These are phyloP conservation scores for Drosophila nr. perissopoda DNA, from an alignment of 2,888 invertebrate species.

Conservation along the genomic window DNA sequence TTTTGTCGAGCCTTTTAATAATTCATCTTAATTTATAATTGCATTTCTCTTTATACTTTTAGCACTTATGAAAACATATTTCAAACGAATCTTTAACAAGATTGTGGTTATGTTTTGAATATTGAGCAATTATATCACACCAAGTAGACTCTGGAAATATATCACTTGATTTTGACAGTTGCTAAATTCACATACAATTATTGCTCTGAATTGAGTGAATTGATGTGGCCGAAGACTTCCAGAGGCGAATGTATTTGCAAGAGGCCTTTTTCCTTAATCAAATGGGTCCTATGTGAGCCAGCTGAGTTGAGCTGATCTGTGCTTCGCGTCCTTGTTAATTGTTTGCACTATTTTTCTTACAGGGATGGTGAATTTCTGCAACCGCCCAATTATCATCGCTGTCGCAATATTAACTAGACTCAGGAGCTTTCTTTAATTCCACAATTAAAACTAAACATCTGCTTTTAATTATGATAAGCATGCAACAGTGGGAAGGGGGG, in stretches of 20 bases:
- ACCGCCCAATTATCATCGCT: not conserved
- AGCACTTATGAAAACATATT: no score
- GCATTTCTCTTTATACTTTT: not conserved
- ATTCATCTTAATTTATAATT: not conserved
- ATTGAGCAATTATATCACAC: not conserved
- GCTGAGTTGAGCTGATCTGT: no score
- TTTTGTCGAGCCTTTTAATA: not conserved
- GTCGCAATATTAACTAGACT: constrained; percentile 23
- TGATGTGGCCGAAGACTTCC: constrained; percentile 15
- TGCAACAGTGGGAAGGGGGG: constrained; percentile 12
- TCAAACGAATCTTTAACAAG: no score
- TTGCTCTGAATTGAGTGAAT: not conserved
- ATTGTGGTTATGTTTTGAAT: not conserved
- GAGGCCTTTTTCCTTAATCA: constrained; percentile 16
- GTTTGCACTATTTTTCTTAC: not conserved
- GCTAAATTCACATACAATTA: constrained; percentile 1
- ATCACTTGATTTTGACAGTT: not conserved
- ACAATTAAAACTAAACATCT: constrained; percentile 51
- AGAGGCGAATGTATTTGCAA: constrained; percentile 19
- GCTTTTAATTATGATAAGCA: constrained; percentile 59
- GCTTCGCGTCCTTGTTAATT: not conserved
- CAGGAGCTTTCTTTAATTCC: not conserved
- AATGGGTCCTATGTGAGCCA: constrained; percentile 26
- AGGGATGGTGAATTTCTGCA: constrained; percentile 14
- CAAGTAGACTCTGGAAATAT: not conserved